Evolutionary conservation across 2,888 invertebrate species (phyloP).

Genomic region (Noctua comes): DNA sequence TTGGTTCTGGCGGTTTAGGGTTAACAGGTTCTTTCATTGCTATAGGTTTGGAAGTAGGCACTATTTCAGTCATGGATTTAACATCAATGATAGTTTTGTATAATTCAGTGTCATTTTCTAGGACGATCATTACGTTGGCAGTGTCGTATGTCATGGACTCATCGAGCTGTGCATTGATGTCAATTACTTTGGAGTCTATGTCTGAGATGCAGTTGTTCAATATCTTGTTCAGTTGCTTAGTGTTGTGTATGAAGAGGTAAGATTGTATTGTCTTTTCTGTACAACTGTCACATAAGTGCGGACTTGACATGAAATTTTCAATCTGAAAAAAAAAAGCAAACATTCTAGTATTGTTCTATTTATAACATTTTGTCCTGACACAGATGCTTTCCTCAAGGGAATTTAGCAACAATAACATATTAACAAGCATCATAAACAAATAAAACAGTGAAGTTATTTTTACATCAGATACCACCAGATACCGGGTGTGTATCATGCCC

Average conservation of each 20-base stretch:
- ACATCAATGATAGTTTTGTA: constrained; percentile 67
- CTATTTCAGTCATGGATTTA: constrained; percentile 63
- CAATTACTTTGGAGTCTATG: constrained; percentile 73
- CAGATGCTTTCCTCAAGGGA: not conserved
- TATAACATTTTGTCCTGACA: not conserved
- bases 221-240: constrained; percentile 72
- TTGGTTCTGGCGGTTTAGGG: not conserved
- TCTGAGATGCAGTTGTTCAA: constrained; percentile 73
- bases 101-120: constrained; percentile 73
- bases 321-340: constrained; percentile 68
- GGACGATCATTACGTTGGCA: constrained; percentile 75
- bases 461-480: too few species aligned
- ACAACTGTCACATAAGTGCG: constrained; percentile 73
- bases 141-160: constrained; percentile 58
- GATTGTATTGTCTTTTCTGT: constrained; percentile 75
- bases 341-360: not conserved
- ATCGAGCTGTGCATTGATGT: constrained; percentile 70
- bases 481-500: too few species aligned
- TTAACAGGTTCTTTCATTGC: constrained; percentile 40
- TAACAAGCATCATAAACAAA: not conserved
- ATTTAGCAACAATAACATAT: not conserved
- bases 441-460: not conserved
- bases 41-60: constrained; percentile 63
- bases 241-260: constrained; percentile 76
- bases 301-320: constrained; percentile 69